Percentiles rank a stretch among this genome's conserved stretches.
phyloP scores from a whole-genome alignment of 2,888 invertebrate species.

The Eupithecia inturbata region DNA sequence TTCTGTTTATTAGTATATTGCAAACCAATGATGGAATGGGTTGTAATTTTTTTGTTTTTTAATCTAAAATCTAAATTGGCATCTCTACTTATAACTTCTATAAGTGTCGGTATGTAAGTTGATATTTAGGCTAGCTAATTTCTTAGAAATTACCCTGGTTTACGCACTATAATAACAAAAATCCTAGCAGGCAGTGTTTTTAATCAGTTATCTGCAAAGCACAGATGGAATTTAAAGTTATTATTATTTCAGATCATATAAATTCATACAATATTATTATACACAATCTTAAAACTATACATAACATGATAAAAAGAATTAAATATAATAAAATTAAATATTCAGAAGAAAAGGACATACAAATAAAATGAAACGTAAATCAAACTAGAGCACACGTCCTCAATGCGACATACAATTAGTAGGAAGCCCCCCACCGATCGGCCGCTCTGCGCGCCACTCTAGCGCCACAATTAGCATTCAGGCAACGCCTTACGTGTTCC shows the following conservation, averaged over 20 bases:
- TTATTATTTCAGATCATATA: too few relatives aligned
- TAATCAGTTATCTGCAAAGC: neutral
- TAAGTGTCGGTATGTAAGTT: neutral
- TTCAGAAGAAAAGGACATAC: neutral
- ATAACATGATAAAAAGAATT: neutral
- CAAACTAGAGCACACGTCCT: slow-evolving; percentile 1
- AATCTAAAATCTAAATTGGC: neutral
- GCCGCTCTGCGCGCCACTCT: slow-evolving; percentile 60
- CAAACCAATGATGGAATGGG: neutral
- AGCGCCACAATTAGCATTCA: slow-evolving; percentile 77
- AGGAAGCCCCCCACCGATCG: slow-evolving; percentile 11
- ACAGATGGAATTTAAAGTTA: too few relatives aligned
- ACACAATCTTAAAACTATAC: too few relatives aligned
- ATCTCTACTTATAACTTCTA: neutral
- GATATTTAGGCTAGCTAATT: too few relatives aligned
- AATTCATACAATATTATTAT: too few relatives aligned
- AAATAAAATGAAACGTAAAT: neutral
- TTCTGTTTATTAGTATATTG: neutral
- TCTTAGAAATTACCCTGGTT: too few relatives aligned
- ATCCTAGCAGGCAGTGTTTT: neutral
- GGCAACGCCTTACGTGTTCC: slow-evolving; percentile 76
- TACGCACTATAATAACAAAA: too few relatives aligned
- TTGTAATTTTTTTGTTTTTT: neutral
- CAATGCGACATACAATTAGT: slow-evolving; percentile 4
- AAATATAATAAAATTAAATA: neutral